Evolutionary conservation across 2,113 vertebrate genomes (phyloP).

Genomic region (Anguilla japonica): DNA sequence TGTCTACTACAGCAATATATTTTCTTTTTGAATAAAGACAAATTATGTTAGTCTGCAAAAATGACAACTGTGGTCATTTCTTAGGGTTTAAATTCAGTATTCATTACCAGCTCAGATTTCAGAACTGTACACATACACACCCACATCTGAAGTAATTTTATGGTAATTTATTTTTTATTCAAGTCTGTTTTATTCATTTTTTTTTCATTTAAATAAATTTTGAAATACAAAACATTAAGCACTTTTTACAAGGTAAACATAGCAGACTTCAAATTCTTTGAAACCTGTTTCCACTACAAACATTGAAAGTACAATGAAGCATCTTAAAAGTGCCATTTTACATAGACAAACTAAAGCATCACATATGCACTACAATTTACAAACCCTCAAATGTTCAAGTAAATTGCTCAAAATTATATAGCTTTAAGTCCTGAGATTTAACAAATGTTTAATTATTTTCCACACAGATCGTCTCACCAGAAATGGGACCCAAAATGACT

Average conservation of each 20-base stretch:
- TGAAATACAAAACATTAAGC: slow-evolving; percentile 38
- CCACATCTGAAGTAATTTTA: background rate
- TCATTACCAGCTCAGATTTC: background rate
- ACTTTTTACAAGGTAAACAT: slow-evolving; percentile 22
- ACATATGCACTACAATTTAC: slow-evolving; percentile 14
- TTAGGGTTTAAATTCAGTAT: background rate
- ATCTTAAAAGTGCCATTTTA: slow-evolving; percentile 33
- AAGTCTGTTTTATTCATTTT: slow-evolving; percentile 17
- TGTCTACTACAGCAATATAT: background rate
- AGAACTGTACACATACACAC: background rate
- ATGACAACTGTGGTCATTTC: background rate
- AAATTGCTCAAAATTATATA: slow-evolving; percentile 33
- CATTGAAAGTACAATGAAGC: slow-evolving; percentile 21
- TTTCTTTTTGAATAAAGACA: background rate
- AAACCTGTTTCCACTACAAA: slow-evolving; percentile 26
- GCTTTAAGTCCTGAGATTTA: slow-evolving; percentile 29
- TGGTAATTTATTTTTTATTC: slow-evolving; percentile 13
- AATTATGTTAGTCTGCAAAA: background rate
- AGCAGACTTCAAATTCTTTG: slow-evolving; percentile 11
- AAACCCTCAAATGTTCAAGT: slow-evolving; percentile 25
- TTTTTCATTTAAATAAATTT: slow-evolving; percentile 18
- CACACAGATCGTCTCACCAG: background rate
- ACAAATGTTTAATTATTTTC: background rate
- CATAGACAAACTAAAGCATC: slow-evolving; percentile 21
- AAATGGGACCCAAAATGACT: background rate